Conservation (phyloP, 1,140 invertebrate species). For the Eupristina koningsbergeri region DNA sequence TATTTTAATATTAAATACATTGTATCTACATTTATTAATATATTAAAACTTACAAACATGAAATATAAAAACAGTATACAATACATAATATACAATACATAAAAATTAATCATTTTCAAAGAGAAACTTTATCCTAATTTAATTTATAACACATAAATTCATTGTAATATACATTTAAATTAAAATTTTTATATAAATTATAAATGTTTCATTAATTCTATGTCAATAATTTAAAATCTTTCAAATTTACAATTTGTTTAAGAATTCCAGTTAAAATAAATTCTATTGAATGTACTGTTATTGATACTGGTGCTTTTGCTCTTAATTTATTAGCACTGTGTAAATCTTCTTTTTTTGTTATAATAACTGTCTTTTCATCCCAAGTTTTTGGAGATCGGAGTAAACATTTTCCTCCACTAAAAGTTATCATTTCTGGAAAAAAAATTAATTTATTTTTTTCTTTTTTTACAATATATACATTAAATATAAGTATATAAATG, state of each 20-base stretch:
- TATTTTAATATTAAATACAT: background rate
- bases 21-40: conserved; percentile 27
- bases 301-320: conserved; percentile 61
- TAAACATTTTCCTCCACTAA: conserved; percentile 65
- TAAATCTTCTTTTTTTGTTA: conserved; percentile 66
- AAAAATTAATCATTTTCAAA: background rate
- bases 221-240: conserved; percentile 46
- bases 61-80: background rate
- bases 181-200: conserved; percentile 37
- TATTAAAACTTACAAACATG: background rate
- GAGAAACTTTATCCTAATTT: too few relatives aligned
- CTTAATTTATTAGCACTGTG: conserved; percentile 62
- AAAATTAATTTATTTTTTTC: background rate
- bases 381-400: conserved; percentile 62
- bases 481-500: background rate
- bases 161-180: background rate
- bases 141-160: too few relatives aligned
- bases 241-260: conserved; percentile 67
- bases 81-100: too few relatives aligned
- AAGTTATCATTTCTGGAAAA: conserved; percentile 68
- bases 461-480: background rate
- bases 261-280: conserved; percentile 71
- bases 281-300: conserved; percentile 69
- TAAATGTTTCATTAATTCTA: conserved; percentile 20
- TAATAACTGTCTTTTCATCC: conserved; percentile 64